Evolutionary conservation across 2,888 invertebrate genomes (phyloP).

Genomic region (Bombylius major): DNA sequence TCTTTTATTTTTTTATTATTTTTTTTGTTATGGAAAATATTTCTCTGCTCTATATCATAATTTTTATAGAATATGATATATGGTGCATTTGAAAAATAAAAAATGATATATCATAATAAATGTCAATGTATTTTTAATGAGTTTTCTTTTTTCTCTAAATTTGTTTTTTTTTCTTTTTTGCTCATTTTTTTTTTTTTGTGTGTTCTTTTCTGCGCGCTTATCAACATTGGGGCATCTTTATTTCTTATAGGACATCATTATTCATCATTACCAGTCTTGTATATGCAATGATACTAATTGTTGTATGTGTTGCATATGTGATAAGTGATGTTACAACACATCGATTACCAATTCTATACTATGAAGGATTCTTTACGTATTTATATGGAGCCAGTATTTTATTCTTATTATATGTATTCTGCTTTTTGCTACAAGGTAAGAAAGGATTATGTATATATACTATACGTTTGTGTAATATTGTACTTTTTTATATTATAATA

Average conservation of each 20-base stretch:
- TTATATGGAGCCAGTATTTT: constrained; percentile 86
- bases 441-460: constrained; percentile 6
- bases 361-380: constrained; percentile 92
- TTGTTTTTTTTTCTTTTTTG: constrained; percentile 18
- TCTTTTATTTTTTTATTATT: too few species aligned
- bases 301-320: constrained; percentile 87
- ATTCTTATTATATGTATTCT: constrained; percentile 87
- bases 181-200: background rate
- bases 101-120: background rate
- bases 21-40: too few species aligned
- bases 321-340: constrained; percentile 90
- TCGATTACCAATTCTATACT: constrained; percentile 82
- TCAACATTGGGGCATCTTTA: background rate
- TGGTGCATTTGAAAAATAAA: too few species aligned
- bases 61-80: too few species aligned
- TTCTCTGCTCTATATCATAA: too few species aligned
- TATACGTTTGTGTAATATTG: background rate
- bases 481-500: too few species aligned
- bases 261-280: constrained; percentile 94
- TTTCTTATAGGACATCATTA: constrained; percentile 61
- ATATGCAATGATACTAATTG: constrained; percentile 87
- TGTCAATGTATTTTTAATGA: background rate
- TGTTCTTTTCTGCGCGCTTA: background rate
- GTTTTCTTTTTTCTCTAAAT: constrained; percentile 18
- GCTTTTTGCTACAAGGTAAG: constrained; percentile 76